Conservation (phyloP, 2,797 vertebrate genomes). For the Rhodeus uyekii region DNA sequence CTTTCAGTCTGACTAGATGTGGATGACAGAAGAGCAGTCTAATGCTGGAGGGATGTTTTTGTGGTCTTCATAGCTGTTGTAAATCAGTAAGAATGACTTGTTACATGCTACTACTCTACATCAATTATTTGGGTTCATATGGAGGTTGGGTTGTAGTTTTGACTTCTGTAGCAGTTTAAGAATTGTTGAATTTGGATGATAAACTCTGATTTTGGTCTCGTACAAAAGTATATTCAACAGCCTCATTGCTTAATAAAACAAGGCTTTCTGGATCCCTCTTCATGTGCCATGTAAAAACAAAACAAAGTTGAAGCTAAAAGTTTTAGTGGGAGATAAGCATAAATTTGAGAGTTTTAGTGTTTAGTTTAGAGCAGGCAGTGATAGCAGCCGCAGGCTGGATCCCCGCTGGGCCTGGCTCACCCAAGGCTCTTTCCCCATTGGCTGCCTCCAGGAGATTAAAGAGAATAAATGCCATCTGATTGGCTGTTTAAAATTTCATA, state of each 20-base stretch:
- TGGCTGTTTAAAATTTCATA: slow-evolving; percentile 82
- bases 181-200: neutral
- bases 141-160: neutral
- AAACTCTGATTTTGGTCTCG: slow-evolving; percentile 13
- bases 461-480: slow-evolving; percentile 84
- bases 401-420: slow-evolving; percentile 72
- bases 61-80: neutral
- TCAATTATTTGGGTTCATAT: neutral
- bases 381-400: slow-evolving; percentile 67
- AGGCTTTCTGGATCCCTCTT: neutral
- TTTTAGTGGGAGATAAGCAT: slow-evolving; percentile 67
- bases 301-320: slow-evolving; percentile 37
- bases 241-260: neutral
- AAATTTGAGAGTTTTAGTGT: slow-evolving; percentile 71
- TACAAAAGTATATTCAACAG: slow-evolving; percentile 2
- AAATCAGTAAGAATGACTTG: neutral
- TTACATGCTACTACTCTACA: neutral
- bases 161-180: neutral
- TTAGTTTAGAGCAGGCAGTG: slow-evolving; percentile 64
- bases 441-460: slow-evolving; percentile 83
- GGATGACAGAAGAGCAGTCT: neutral
- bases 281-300: slow-evolving; percentile 1
- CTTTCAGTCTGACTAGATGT: too few relatives aligned
- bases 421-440: slow-evolving; percentile 75
- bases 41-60: neutral